phyloP scores from a whole-genome alignment of 1,140 invertebrate species.

The Drosophila insularis region DNA sequence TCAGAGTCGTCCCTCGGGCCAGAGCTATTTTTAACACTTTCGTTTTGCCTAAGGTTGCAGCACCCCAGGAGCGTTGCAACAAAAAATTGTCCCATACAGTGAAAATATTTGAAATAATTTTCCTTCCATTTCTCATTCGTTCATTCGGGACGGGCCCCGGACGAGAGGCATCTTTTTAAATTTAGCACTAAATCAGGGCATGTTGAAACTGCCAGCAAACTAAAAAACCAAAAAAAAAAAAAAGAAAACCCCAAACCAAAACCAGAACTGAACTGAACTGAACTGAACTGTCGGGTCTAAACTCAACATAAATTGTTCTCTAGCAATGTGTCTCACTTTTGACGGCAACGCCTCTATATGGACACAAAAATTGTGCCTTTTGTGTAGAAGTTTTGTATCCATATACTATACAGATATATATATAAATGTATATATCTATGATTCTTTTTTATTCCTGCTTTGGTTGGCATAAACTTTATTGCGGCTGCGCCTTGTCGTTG shows the following conservation, averaged over 20 bases:
- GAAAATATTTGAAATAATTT: slow-evolving; percentile 27
- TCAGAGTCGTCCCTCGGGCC: slow-evolving; percentile 46
- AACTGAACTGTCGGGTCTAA: slow-evolving; percentile 57
- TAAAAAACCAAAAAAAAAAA: background rate
- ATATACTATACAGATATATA: background rate
- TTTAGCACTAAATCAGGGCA: slow-evolving; percentile 82
- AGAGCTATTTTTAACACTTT: slow-evolving; percentile 75
- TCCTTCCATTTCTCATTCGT: background rate
- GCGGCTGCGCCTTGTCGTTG: slow-evolving; percentile 62
- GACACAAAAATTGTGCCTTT: slow-evolving; percentile 18
- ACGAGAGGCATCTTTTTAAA: slow-evolving; percentile 63
- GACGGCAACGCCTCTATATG: slow-evolving; percentile 12
- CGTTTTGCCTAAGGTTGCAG: slow-evolving; percentile 49
- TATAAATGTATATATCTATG: slow-evolving; percentile 15
- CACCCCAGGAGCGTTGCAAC: slow-evolving; percentile 68
- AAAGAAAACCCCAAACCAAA: background rate
- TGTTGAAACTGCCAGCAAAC: slow-evolving; percentile 34
- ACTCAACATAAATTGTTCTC: slow-evolving; percentile 73
- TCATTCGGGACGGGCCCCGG: slow-evolving; percentile 38
- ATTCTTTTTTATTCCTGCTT: slow-evolving; percentile 22
- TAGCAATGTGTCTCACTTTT: slow-evolving; percentile 49
- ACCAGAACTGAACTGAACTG: background rate
- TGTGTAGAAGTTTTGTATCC: background rate
- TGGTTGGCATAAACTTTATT: slow-evolving; percentile 58
- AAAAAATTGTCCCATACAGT: slow-evolving; percentile 66